A percentile compares a stretch with the other conserved stretches of the same genome.
phyloP scores from a whole-genome alignment of 64 coral and sea anemone species.

The Exaiptasia diaphana region DNA sequence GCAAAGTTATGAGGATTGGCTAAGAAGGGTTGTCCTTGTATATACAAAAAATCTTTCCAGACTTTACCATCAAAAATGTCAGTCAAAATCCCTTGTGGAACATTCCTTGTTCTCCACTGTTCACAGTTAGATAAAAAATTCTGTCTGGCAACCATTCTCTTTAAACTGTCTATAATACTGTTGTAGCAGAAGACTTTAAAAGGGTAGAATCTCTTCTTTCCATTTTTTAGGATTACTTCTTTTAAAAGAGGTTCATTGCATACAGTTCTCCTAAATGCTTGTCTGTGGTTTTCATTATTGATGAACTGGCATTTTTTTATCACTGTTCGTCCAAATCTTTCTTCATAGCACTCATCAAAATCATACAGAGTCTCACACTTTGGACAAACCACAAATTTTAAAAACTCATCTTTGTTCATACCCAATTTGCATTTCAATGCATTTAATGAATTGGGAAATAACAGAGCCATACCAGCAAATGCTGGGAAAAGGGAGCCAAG shows the following conservation, averaged over 20 bases:
- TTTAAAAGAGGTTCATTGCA: constrained; percentile 56
- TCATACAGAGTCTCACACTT: background rate
- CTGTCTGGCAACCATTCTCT: too few relatives aligned
- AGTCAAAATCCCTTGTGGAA: constrained; percentile 30
- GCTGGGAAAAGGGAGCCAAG: background rate
- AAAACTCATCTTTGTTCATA: constrained; percentile 40
- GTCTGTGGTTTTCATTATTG: constrained; percentile 15
- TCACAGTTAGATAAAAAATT: constrained; percentile 61
- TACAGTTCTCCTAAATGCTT: background rate
- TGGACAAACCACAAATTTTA: constrained; percentile 13
- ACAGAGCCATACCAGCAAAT: constrained; percentile 18
- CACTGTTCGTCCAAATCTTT: background rate
- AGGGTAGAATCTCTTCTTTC: constrained; percentile 3
- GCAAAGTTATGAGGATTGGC: constrained; percentile 39
- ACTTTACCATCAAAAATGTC: constrained; percentile 47
- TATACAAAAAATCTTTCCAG: constrained; percentile 54
- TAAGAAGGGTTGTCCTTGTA: constrained; percentile 33
- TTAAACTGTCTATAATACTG: constrained; percentile 47
- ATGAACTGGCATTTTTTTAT: background rate
- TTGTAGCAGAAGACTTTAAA: constrained; percentile 53
- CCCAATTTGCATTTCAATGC: constrained; percentile 29
- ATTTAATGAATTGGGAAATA: constrained; percentile 34
- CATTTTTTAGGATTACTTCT: constrained; percentile 1
- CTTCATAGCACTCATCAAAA: background rate
- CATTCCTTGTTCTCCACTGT: constrained; percentile 42